Evolutionary conservation across 1,140 invertebrate species (phyloP), one percentile per base, ranked within the genome.

Genomic region (Atta colombica): DNA sequence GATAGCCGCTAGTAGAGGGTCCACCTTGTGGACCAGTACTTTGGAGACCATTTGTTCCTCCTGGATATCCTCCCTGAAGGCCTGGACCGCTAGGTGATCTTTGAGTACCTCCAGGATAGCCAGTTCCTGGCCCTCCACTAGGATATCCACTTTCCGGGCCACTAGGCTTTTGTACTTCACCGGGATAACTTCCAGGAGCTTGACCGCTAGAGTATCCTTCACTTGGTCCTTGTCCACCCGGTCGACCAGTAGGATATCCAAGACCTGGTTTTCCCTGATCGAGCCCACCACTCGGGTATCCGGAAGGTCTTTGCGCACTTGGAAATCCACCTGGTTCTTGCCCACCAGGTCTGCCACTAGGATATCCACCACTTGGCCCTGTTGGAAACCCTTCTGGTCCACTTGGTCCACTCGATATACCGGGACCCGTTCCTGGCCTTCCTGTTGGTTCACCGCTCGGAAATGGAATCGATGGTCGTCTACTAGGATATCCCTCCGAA

Each of bases 201-300:
- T 91, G 87, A 61, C 87, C 78, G n/a, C 89, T 85, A 14, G 93
- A 91, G 89, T 91, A 93, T 55, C 90, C 88, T 72, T 90, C 86
- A 65, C 77, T 58, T 25, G 91, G 65, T 49, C 58, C 77, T 80
- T 82, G 71, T 25, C 66, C 58, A 55, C 65, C 12, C 0, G 82
- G 78, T 87, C 91, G 82, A 58, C 88, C 86, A 90, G 92, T 87
- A 77, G 92, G 91, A 90, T 90, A 90, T 49, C 90, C 88, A 18
- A 87, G 45, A 14, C 90, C 88, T 81, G 88, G 66, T 14, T 88
- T 65, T 58, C 58, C 77, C 75, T 77, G 53, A 1, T 81, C 78
- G 65, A 87, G 87, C 5, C 86, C 77, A 49, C 89, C 86, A 8
- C 87, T 81, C 35, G 91, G 88, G 60, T 89, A 91, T 60, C 91